Base-by-base conservation (phyloP, 2,113 vertebrate species). In the Cygnus atratus region DNA sequence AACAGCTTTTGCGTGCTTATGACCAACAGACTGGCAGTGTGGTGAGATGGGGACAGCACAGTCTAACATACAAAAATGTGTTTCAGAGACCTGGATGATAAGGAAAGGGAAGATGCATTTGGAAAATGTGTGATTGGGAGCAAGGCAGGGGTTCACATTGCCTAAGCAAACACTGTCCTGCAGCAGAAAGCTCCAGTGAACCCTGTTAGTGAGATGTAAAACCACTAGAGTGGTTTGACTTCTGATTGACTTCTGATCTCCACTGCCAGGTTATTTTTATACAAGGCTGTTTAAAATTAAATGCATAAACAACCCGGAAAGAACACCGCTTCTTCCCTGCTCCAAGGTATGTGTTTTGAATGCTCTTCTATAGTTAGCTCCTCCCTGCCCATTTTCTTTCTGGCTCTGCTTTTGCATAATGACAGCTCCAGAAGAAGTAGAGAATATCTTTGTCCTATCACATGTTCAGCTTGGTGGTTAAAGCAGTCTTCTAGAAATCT, bases 201-300 rank as follows among this genome's bases (percentile, higher is more conserved):
- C 37, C 65, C 61, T 11, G 3, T 21, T 93, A 90, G 78, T 33
- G 29, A 84, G 80, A 87, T 68, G 70, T 78, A 91, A 91, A 94
- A 75, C 66, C 65, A 87, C 68, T 72, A 43, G 72, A 61, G 75
- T 81, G 87, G 46, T 48, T 91, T 89, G 88, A 91, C 73, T 91
- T 92, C 80, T 90, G 62, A 79, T 91, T 89, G 88, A 91, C 73
- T 91, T 92, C 84, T 90, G 62, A 79, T 65, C 78, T 75, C 35
- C 31, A 19, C 37, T 75, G 73, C 41, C 84, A 93, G 61, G 81
- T 91, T 88, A 92, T 93, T 92, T 93, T 92, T 89, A 95, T 68
- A 71, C 58, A 84, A 68, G 76, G n/a, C 20, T 44, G 28, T 81
- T 93, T 61, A 90, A 94, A 94, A 90, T 67, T 59, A 88, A 92